Evolutionary conservation across 2,113 vertebrate species (phyloP), one percentile per base, ranked within the genome.

Genomic region (Chloroceryle aenea): DNA sequence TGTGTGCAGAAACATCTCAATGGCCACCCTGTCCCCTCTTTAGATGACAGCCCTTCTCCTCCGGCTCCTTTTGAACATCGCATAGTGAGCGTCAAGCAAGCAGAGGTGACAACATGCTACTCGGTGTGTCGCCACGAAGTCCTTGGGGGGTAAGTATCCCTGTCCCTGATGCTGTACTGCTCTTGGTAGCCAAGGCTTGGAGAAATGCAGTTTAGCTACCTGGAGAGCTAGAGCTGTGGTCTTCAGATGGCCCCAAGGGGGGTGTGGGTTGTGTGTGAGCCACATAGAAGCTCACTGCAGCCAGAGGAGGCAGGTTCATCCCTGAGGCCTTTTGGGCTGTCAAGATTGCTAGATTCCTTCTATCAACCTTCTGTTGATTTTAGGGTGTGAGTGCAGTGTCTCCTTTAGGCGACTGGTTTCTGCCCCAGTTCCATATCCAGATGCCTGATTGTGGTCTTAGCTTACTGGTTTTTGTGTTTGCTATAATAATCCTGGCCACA

Each of bases 51-150:
- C 32, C 98, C 98, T 21, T 98, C 99, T n/a, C 98, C 98, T 6
- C 98, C 98, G 0, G 99, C 99, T 16, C 99, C 99, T 1, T 99
- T 99, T 5, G 98, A 98, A 45, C 99, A 99, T 76, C 98, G 98
- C 68, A 86, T 99, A 12, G 99, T 99, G 77, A 98, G 95, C 1
- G 96, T 99, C 95, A 98, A 97, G 96, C 98, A 98, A 55, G 97
- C 97, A 0, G 96, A 98, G 12, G 82, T 98, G 71, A 97, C 98
- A 10, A 52, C 94, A 0, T 97, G 94, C 67, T 99, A 99, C 79
- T 93, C 94, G 0, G 98, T 99, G 76, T 98, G 98, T 67, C 98
- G 87, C 6, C 97, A 98, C 1, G 94, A 98, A 62, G 91, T 99
- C 13, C 95, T 99, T 74, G 99, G 99, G 43, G 99, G 99, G 99